A percentile compares a stretch with the other conserved stretches of the same genome.
phyloP scores from a whole-genome alignment of 2,113 vertebrate species.

The Ornithorhynchus anatinus region DNA sequence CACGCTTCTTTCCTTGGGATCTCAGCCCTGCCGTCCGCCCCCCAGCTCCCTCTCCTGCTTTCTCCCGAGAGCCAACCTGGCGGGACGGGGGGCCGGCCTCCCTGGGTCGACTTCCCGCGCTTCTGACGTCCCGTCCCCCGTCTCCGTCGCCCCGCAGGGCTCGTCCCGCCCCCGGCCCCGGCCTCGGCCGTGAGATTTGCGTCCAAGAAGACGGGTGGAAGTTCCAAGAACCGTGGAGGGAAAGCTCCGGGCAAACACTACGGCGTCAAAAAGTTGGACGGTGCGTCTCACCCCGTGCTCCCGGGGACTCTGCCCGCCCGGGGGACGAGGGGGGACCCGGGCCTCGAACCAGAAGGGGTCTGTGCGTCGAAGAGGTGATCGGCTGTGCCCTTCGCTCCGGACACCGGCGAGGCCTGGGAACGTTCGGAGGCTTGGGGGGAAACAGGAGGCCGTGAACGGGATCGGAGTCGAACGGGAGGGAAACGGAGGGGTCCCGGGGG shows the following conservation, averaged over 20 bases:
- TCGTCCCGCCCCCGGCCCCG: conserved; percentile 37
- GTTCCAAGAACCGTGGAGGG: conserved; percentile 86
- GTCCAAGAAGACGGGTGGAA: conserved; percentile 87
- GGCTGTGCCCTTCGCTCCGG: too few relatives aligned
- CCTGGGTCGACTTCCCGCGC: too few relatives aligned
- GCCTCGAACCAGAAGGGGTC: background rate
- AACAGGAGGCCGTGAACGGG: background rate
- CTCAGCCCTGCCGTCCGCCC: too few relatives aligned
- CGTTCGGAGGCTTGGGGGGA: background rate
- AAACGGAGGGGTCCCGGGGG: background rate
- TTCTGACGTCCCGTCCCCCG: background rate
- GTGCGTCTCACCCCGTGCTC: conserved; percentile 57
- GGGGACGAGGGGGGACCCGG: background rate
- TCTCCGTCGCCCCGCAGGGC: conserved; percentile 34
- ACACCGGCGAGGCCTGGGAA: background rate
- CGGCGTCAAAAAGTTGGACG: conserved; percentile 87
- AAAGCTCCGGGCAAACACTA: conserved; percentile 84
- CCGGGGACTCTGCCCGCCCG: background rate
- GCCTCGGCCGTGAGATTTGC: conserved; percentile 75
- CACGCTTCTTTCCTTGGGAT: too few relatives aligned
- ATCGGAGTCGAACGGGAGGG: background rate
- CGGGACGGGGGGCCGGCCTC: too few relatives aligned
- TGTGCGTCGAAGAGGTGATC: too few relatives aligned
- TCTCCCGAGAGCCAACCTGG: too few relatives aligned
- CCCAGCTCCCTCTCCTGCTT: too few relatives aligned